Conservation (phyloP, 2,888 invertebrate genomes). For the Dendrolimus houi region DNA sequence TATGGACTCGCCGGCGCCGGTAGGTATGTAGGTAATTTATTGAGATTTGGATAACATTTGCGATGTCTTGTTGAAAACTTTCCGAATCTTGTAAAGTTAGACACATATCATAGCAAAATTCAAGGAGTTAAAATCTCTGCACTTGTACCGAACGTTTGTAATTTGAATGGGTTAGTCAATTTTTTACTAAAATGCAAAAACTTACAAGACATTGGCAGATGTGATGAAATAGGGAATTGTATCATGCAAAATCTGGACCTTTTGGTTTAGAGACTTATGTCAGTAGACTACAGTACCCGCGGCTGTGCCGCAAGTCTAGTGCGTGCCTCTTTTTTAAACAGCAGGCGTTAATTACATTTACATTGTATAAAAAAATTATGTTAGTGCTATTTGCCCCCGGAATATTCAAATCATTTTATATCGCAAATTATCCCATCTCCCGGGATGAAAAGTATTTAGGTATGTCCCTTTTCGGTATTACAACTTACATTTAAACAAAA, state of each 20-base stretch:
- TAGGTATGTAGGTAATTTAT: no score
- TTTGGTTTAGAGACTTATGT: constrained; percentile 79
- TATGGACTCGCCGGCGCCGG: no score
- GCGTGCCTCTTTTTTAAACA: no score
- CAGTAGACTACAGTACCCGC: constrained; percentile 47
- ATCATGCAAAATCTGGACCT: constrained; percentile 60
- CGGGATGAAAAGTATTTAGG: no score
- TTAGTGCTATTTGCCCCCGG: no score
- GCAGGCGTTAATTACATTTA: no score
- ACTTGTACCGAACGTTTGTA: constrained; percentile 81
- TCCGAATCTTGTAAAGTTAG: constrained; percentile 71
- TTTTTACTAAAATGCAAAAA: constrained; percentile 76
- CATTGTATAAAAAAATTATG: no score
- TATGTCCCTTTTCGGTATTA: no score
- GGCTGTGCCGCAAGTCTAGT: no score
- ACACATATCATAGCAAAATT: constrained; percentile 77
- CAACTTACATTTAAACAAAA: no score
- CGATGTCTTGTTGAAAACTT: constrained; percentile 76
- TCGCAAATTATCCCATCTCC: no score
- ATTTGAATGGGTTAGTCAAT: constrained; percentile 79
- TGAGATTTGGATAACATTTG: constrained; percentile 73
- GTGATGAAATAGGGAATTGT: constrained; percentile 81
- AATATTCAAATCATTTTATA: no score
- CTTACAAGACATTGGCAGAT: constrained; percentile 82
- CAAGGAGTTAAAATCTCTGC: constrained; percentile 74